These are phyloP conservation scores for Sarcophaga bullata DNA, from an alignment of 1,140 invertebrate species.

Conservation along the genomic window DNA sequence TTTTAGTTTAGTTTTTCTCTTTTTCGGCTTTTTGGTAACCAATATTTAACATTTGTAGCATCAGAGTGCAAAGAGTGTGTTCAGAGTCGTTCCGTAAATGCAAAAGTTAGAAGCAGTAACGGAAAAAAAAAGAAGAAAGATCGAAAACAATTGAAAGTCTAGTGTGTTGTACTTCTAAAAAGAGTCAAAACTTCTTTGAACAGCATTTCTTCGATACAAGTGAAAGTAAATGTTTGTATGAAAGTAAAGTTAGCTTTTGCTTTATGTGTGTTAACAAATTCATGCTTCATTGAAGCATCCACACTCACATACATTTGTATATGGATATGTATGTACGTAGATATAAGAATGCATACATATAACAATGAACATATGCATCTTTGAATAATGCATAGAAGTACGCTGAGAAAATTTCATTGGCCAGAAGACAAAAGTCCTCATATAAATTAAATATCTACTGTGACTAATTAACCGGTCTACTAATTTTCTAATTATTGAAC, in stretches of 20 bases:
- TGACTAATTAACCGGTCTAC: no score
- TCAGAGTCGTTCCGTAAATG: not conserved
- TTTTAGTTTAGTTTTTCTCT: not conserved
- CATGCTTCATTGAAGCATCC: not conserved
- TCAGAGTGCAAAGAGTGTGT: constrained; percentile 12
- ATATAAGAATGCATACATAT: no score
- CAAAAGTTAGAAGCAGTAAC: constrained; percentile 10
- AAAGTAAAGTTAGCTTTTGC: constrained; percentile 33
- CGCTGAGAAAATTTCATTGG: no score
- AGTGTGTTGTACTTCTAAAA: constrained; percentile 10
- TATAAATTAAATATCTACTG: no score
- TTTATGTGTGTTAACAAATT: constrained; percentile 26
- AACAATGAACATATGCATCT: no score
- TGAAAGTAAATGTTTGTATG: constrained; percentile 34
- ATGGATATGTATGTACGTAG: no score
- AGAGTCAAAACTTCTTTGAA: constrained; percentile 25
- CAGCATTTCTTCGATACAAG: constrained; percentile 30
- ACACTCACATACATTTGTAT: no score
- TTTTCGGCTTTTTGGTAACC: not conserved
- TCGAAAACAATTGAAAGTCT: constrained; percentile 34
- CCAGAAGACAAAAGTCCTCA: no score
- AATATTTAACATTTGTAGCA: constrained; percentile 33
- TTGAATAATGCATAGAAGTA: no score
- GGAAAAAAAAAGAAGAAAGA: not conserved
- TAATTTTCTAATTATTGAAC: no score